Percentiles rank a stretch among this genome's conserved stretches.
Evolutionary conservation across 2,113 vertebrate species (phyloP).

Genomic region (Pelusios castaneus): DNA sequence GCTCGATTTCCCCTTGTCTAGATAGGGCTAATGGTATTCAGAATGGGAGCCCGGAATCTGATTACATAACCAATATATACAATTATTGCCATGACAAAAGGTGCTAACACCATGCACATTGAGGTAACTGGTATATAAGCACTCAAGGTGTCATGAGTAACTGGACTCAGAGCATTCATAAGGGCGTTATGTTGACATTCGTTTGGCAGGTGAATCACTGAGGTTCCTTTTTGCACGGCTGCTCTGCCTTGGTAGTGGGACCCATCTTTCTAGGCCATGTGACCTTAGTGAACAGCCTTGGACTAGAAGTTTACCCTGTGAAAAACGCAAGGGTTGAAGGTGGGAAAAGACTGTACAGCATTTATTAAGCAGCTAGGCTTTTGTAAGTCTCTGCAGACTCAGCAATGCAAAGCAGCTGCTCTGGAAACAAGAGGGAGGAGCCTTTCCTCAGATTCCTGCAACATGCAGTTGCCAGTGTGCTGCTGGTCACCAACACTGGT

Average conservation of each 20-base stretch:
- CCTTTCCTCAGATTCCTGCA: fast-evolving
- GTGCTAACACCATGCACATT: background rate
- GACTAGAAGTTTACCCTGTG: background rate
- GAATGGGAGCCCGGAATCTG: fast-evolving
- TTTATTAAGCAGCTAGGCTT: no score
- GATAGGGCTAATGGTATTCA: background rate
- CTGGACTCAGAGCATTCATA: background rate
- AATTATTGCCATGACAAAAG: background rate
- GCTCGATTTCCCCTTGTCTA: background rate
- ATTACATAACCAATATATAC: background rate
- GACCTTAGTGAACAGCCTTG: background rate
- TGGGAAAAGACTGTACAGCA: no score
- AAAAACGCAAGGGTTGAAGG: no score
- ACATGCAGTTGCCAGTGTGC: fast-evolving
- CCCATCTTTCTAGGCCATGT: background rate
- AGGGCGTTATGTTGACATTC: background rate
- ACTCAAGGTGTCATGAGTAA: background rate
- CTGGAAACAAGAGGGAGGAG: background rate
- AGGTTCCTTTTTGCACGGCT: background rate
- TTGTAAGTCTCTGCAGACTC: no score
- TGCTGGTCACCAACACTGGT: background rate
- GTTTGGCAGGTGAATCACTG: background rate
- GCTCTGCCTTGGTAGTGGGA: no score
- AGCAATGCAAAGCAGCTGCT: no score
- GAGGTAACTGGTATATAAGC: background rate